Evolutionary conservation across 2,888 invertebrate genomes (phyloP).

Genomic region (Prionchulus punctatus): DNA sequence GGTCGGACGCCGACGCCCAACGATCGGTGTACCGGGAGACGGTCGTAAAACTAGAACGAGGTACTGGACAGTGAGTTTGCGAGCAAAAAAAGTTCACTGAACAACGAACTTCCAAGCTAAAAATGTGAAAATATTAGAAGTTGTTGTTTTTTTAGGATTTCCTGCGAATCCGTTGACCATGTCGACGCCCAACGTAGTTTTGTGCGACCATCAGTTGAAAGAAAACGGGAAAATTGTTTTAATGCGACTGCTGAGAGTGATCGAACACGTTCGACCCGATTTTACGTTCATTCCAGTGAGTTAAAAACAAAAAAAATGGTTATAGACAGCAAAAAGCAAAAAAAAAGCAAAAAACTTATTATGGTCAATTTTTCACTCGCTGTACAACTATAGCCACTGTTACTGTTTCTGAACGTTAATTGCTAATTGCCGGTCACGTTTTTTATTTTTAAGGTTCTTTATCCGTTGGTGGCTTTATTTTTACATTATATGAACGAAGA

Average conservation of each 20-base stretch:
- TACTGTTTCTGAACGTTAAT: too few species aligned
- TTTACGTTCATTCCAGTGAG: slow-evolving; percentile 27
- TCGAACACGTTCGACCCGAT: slow-evolving; percentile 28
- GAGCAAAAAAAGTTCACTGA: too few species aligned
- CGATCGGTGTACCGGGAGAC: slow-evolving; percentile 1
- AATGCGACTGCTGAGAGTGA: slow-evolving; percentile 23
- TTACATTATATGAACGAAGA: slow-evolving; percentile 94
- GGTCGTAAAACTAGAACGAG: neutral
- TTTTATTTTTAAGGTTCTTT: slow-evolving; percentile 40
- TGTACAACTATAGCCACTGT: too few species aligned
- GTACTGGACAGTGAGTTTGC: too few species aligned
- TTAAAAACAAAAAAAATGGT: too few species aligned
- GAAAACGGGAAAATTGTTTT: slow-evolving; percentile 12
- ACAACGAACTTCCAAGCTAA: too few species aligned
- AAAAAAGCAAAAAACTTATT: too few species aligned
- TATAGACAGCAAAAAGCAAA: too few species aligned
- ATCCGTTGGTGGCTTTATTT: slow-evolving; percentile 75
- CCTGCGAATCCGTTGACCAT: neutral
- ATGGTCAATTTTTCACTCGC: too few species aligned
- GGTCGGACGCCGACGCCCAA: slow-evolving; percentile 3
- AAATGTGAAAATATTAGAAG: too few species aligned
- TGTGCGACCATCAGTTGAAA: slow-evolving; percentile 4
- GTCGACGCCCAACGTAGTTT: neutral
- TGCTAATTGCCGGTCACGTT: neutral
- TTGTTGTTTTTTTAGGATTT: too few species aligned